Base-by-base conservation (phyloP, 2,888 invertebrate genomes). In the Sarcophaga subvicina region DNA sequence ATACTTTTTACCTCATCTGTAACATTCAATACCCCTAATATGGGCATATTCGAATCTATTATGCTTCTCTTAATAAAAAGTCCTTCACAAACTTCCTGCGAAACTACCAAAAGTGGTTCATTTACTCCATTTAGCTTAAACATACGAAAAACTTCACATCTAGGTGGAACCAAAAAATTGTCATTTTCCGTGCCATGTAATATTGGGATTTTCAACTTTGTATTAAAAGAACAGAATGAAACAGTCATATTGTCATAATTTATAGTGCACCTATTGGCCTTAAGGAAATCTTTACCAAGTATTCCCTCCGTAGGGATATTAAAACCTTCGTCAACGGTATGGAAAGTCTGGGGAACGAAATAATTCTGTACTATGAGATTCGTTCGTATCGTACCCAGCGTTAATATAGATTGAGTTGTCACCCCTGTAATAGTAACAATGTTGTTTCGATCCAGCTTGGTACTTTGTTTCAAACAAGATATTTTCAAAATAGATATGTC, bases 121-220 rank as follows among this genome's bases (percentile, higher is more conserved):
- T n/a, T 5, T 14, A 63, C 2, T 22, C 47, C 63, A 5, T 25
- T 17, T 27, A 77, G 10, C 54, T 59, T 66, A 45, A 78, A 83
- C 25, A 78, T 79, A 60, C 60, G 25, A 67, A 78, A 78, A 37
- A 60, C 37, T 78, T 67, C 78, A 49, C 78, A 78, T 37, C 83
- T 59, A 5, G 83, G 72, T 47, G 83, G 83, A 20, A 83, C 62
- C 63, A 83, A 49, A 49, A 72, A 73, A 11, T 64, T 79, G 49
- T 72, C 27, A 67, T 66, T n/a, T 66, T n/a, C 45, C 49, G 22
- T 45, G 2, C 77, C 80, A 25, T 80, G 72, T 47, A 72, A 17
- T 12, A 85, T 75, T 11, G 63, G 75, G 25, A 75, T 64, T 64
- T 64, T 25, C 4, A 64, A 27, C 5, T 49, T 47, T 8, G 27